Base-by-base conservation (phyloP, 2,888 invertebrate species). In the Ophion ellenae region DNA sequence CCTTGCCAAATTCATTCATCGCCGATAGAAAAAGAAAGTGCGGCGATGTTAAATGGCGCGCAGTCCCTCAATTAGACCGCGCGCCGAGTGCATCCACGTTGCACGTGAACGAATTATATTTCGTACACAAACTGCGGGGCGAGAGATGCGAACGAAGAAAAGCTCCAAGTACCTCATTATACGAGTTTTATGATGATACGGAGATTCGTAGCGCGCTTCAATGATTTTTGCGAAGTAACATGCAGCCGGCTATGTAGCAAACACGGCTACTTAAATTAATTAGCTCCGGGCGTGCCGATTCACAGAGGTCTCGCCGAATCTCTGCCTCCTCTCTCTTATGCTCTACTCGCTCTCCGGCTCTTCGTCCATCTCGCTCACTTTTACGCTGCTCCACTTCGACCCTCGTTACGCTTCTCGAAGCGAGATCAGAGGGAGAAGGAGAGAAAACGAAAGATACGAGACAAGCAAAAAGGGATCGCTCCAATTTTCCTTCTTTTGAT, bases 251-350 rank as follows among this genome's bases (percentile, higher is more conserved):
- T 57, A n/a, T 45, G 24, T 64, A 66, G 57, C 40, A 36, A 78
- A 45, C 24, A 32, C 57, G 28, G 61, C 70, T 71, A 66, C 73
- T 74, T 71, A 40, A 81, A 77, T 84, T 77, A 81, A 84, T 84
- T 81, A 84, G 81, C 81, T 73, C 24, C 81, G 66, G 81, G 66
- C 71, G 76, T 84, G 71, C 81, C 67, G 67, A 74, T 77, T 84
- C 74, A 74, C 67, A 81, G 63, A 77, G 80, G 76, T 6, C 70
- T 40, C 53, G 17, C 45, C 24, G 9, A 59, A 63, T 61, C 17
- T 76, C 61, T 24, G 10, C 24, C 20, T 63, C 69, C 45, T 24
- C 11, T 10, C 45, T 0, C 32, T 47, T 10, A 24, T 40, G 17
- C 45, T 45, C 63, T 77, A 32, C 14, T 73, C 57, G 24, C 2